A percentile compares a stretch with the other conserved stretches of the same genome.
phyloP scores from a whole-genome alignment of 2,888 invertebrate genomes.

The Parnassius mnemosyne region DNA sequence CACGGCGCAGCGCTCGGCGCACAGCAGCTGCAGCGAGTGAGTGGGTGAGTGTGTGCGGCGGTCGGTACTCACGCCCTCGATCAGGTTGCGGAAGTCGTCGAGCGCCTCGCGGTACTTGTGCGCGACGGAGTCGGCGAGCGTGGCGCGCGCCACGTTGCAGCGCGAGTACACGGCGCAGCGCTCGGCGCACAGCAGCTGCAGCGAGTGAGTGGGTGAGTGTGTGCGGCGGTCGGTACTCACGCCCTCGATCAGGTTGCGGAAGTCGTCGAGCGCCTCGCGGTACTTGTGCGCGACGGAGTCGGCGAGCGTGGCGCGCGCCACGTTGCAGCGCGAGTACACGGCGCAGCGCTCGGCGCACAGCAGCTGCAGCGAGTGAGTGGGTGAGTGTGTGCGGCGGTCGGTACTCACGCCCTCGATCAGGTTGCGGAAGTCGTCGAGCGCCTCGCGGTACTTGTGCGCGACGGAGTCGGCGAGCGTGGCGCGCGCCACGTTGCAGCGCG shows the following conservation, averaged over 20 bases:
- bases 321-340: constrained; percentile 93
- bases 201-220: constrained; percentile 66
- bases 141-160: constrained; percentile 94
- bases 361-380: constrained; percentile 93
- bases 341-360: constrained; percentile 94
- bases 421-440: constrained; percentile 91
- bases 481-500: constrained; percentile 93
- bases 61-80: constrained; percentile 73
- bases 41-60: too few relatives aligned
- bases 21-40: constrained; percentile 94
- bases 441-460: constrained; percentile 85
- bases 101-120: constrained; percentile 85
- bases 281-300: constrained; percentile 90
- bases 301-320: constrained; percentile 93
- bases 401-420: constrained; percentile 80
- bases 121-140: constrained; percentile 94
- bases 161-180: constrained; percentile 92
- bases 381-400: too few relatives aligned
- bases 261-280: constrained; percentile 90
- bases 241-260: constrained; percentile 86
- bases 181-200: constrained; percentile 94
- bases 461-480: constrained; percentile 95
- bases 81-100: constrained; percentile 89
- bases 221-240: constrained; percentile 39
- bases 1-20: constrained; percentile 92